phyloP scores from a whole-genome alignment of 2,113 vertebrate genomes.

The Cisticola juncidis region DNA sequence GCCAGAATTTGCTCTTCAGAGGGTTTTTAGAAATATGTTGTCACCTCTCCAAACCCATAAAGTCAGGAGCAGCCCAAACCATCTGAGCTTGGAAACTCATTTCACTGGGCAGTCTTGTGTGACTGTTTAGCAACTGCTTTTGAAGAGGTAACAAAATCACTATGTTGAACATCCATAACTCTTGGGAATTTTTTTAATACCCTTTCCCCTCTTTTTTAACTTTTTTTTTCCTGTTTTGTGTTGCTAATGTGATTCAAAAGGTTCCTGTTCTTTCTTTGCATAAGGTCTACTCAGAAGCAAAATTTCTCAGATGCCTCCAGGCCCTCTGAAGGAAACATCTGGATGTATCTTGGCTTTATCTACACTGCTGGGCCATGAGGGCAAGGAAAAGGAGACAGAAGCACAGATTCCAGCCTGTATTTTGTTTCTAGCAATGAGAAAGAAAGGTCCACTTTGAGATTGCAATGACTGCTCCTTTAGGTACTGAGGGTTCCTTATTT shows the following conservation, averaged over 20 bases:
- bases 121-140: not conserved
- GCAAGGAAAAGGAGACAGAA: not conserved
- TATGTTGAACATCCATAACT: not conserved
- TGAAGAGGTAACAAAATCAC: not conserved
- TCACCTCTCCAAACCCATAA: not conserved
- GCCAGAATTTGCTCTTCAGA: not conserved
- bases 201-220: not conserved
- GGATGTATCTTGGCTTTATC: not conserved
- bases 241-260: not conserved
- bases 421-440: not conserved
- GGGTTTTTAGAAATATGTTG: accelerated
- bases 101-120: not conserved
- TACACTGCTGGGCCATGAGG: not conserved
- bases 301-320: not conserved
- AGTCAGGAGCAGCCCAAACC: not conserved
- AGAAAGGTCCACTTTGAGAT: not conserved
- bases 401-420: accelerated
- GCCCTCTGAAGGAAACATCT: not conserved
- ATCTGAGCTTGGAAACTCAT: not conserved
- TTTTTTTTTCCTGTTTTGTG: not conserved
- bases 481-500: not conserved
- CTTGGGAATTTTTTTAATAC: not conserved
- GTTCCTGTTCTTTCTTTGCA: accelerated
- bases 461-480: not conserved
- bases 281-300: not conserved